A percentile compares a stretch with the other conserved stretches of the same genome.
Conservation (phyloP, 2,113 vertebrate species). For the Eolophus roseicapilla region DNA sequence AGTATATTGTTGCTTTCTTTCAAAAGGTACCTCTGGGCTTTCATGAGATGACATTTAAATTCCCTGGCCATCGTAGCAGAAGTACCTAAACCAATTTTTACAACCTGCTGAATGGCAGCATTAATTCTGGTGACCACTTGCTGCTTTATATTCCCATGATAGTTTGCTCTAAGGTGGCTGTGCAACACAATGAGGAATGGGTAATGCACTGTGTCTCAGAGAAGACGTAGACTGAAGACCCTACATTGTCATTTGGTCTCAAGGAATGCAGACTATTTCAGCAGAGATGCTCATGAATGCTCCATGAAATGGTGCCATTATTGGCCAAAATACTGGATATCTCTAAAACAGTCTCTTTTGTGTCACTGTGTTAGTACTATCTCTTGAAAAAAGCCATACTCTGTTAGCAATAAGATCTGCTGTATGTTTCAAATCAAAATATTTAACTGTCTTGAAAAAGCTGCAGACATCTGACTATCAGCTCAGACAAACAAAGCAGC, state of each 20-base stretch:
- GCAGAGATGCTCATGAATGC: neutral
- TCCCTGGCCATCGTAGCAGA: neutral
- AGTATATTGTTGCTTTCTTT: neutral
- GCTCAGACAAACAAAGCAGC: constrained; percentile 61
- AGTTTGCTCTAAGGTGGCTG: neutral
- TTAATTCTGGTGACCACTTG: neutral
- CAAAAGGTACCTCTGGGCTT: neutral
- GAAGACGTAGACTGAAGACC: neutral
- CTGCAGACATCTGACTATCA: constrained; percentile 54
- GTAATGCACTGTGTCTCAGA: neutral
- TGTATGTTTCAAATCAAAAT: neutral
- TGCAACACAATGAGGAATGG: neutral
- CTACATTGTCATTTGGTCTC: neutral
- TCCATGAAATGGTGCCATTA: neutral
- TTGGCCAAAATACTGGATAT: neutral
- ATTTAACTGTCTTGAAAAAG: neutral
- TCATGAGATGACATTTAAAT: neutral
- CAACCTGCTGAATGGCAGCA: neutral
- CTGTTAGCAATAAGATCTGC: neutral
- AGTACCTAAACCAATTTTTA: neutral
- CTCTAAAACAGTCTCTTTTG: neutral
- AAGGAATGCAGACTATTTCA: neutral
- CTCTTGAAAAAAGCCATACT: neutral
- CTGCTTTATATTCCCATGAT: neutral
- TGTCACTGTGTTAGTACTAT: neutral